A percentile compares a stretch with the other conserved stretches of the same genome.
Evolutionary conservation across 2,113 vertebrate species (phyloP).

Genomic region (Neotragus moschatus): DNA sequence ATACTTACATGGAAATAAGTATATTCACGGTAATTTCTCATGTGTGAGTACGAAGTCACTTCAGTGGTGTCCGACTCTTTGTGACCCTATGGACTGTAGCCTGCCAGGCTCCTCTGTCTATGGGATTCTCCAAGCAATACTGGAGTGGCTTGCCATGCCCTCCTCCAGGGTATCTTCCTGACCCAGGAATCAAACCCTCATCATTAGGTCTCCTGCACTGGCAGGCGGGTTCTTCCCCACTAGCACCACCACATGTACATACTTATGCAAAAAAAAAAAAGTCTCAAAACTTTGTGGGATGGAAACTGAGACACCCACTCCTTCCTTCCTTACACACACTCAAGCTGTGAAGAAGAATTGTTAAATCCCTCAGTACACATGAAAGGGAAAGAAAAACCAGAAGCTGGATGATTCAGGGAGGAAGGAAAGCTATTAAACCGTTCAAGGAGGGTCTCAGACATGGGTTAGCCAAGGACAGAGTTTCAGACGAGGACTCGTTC

Average conservation of each 20-base stretch:
- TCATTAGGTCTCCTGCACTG: not conserved
- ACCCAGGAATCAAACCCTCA: not conserved
- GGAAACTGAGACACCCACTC: not conserved
- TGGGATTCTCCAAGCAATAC: not conserved
- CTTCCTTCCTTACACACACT: not conserved
- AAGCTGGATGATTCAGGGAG: not conserved
- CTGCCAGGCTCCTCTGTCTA: not conserved
- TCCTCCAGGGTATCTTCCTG: not conserved
- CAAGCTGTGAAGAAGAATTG: not conserved
- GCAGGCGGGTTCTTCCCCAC: not conserved
- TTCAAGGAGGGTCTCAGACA: not conserved
- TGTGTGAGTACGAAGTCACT: not conserved
- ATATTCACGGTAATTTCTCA: not conserved
- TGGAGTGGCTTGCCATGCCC: not conserved
- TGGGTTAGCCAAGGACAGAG: not conserved
- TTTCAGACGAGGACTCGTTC: not conserved
- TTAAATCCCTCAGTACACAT: not conserved
- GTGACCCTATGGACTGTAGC: rapidly evolving
- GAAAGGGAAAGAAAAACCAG: not conserved
- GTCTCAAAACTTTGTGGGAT: not conserved
- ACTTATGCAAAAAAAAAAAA: not conserved
- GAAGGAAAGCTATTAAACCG: not conserved
- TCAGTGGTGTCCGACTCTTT: not conserved
- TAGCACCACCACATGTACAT: not conserved
- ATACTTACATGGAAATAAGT: not conserved